Evolutionary conservation across 2,888 invertebrate species (phyloP), one percentile per base, ranked within the genome.

Genomic region (Allacma fusca): DNA sequence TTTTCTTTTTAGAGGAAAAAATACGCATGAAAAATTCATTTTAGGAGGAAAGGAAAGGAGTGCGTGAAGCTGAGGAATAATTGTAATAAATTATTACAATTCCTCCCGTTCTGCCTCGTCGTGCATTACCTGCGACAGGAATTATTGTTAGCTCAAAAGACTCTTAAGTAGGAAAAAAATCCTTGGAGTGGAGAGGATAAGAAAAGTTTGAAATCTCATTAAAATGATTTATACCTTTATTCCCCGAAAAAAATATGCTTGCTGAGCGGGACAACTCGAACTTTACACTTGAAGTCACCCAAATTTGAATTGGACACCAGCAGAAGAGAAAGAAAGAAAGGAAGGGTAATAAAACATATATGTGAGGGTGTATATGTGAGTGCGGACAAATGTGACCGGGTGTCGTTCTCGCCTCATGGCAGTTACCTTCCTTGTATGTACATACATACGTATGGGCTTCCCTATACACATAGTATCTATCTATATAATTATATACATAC

Each of bases 381-480:
- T 44, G 28, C 21, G 69, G 69, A 70, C 76, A 70, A 76, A 76
- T 76, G 76, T 70, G 76, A 76, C 59, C 69, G 59, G 57, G n/a
- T 76, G 76, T 29, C 76, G 62, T n/a, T n/a, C 67, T 50, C 44
- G 16, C 26, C 50, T 50, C 1, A 50, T 34, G 4, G 34, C 4
- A 40, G 7, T 40, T 40, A 40, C 40, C 40, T 40, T 40, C 13
- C 13, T 40, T 5, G 13, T 9, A n/a, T n/a, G n/a, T n/a, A n/a
- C n/a, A n/a, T n/a, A n/a, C n/a, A n/a, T n/a, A n/a, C n/a, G n/a
- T n/a, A n/a, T n/a, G n/a, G n/a, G n/a, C n/a, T n/a, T n/a, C n/a
- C n/a, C n/a, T n/a, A n/a, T n/a, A 34, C 9, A 7, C 34, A 34
- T 34, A 34, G 9, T 34, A 34, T 34, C 9, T 9, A 34, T 34